Evolutionary conservation across 2,113 vertebrate genomes (phyloP), one percentile per base, ranked within the genome.

Genomic region (Pituophis catenifer): DNA sequence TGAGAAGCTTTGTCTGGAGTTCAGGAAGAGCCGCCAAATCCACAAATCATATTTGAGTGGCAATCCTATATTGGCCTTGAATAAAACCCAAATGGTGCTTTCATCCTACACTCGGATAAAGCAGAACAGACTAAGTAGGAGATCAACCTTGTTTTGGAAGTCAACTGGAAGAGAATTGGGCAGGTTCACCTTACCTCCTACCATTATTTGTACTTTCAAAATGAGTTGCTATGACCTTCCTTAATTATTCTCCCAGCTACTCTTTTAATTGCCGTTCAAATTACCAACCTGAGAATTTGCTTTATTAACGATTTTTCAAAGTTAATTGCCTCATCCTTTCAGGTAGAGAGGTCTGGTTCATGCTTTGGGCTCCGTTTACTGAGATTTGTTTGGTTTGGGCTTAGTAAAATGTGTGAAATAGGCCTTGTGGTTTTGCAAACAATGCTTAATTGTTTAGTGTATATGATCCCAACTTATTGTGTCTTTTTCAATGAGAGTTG

Each of bases 21-120:
- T 94, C 89, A 55, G 70, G 26, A 65, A 88, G 90, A 89, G 62
- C 92, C 93, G 96, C 95, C 96, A 97, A 94, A 93, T 94, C 81
- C 87, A 95, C 94, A 94, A 96, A 95, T 94, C 94, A 95, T 92
- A 5, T 1, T 0, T 89, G 91, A 96, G 92, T 48, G 92, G 93
- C 1, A 59, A 94, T 94, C 93, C 91, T 92, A 91, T 94, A 92
- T 91, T 75, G 89, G 93, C n/a, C 48, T 95, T 93, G 95, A 94
- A 95, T 96, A 93, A 95, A 96, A 94, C 89, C 48, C 1, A 24
- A 75, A 92, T 17, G 0, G 52, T 52, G 1, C 90, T 90, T 87
- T 93, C 93, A 94, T 91, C 93, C 90, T 94, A 90, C 85, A 89
- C 52, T 2, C 17, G 93, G 93, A 70, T 48, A 87, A 88, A 95